Evolutionary conservation across 1,140 invertebrate genomes (phyloP), one percentile per base, ranked within the genome.

Genomic region (Thaumatotibia leucotreta): DNA sequence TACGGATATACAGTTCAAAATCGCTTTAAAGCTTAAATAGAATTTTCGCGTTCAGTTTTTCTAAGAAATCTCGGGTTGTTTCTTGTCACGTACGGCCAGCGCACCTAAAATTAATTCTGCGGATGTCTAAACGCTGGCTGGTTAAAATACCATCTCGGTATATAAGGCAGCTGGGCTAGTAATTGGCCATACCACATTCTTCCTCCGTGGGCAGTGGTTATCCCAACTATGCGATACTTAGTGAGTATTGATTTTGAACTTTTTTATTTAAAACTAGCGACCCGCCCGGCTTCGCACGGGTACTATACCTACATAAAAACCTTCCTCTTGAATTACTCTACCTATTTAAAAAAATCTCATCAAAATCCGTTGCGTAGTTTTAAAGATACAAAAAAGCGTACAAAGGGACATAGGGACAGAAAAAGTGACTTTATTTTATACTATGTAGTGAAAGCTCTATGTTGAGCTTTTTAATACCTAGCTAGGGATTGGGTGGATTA

Each of bases 131-230:
- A 22, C 61, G 2, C 17, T 20, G 17, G 14, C 31, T 22, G 5
- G 31, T 20, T 35, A 33, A 61, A 62, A 62, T 62, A 23, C 61
- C 61, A 62, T 33, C 31, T 11, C 31, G 32, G 52, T 62, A 62
- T 62, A 62, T 17, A 62, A 62, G 61, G 11, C 31, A n/a, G 32
- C 32, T 9, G n/a, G 5, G 0, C 31, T 0, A 31, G 11, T 22
- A 62, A 62, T 22, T 62, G 32, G 61, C 29, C 61, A 62, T 62
- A 62, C 61, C 14, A 17, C 61, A 62, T 62, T 62, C 61, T 62
- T 35, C 2, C 20, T 24, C 20, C 61, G 29, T 32, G 32, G 14
- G 29, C 61, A 14, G 6, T 31, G 61, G 61, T 33, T 22, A 62
- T 22, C 32, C 31, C n/a, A 62, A 62, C 61, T 62, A 62, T 33